These are phyloP conservation scores for Tychaedon coryphoeus DNA, from an alignment of 2,113 vertebrate species.

Conservation along the genomic window DNA sequence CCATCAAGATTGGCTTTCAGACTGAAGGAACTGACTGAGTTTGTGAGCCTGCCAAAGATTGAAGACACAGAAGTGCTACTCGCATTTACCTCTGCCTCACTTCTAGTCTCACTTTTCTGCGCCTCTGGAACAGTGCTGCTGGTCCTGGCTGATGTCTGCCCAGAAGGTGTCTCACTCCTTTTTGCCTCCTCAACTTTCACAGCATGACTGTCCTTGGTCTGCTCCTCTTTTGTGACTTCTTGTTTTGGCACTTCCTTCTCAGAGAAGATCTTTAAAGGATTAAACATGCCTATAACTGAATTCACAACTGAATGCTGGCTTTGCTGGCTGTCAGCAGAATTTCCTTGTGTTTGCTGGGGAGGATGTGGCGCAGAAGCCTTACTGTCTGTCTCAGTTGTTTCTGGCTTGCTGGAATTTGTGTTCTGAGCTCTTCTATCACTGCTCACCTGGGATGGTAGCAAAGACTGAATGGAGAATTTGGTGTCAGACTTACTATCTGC, in stretches of 20 bases:
- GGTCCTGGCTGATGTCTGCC: background rate
- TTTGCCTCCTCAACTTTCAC: background rate
- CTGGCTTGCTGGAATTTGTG: background rate
- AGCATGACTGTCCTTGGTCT: background rate
- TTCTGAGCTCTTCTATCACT: slow-evolving; percentile 4
- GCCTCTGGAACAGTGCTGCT: background rate
- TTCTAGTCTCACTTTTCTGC: background rate
- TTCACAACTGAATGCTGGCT: slow-evolving; percentile 68
- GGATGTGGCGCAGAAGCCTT: background rate
- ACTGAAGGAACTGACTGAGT: slow-evolving; percentile 46
- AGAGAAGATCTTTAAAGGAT: slow-evolving; percentile 75
- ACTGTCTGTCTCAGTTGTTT: background rate
- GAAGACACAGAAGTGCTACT: slow-evolving; percentile 38
- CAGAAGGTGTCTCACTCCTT: background rate
- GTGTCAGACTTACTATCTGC: slow-evolving; percentile 65
- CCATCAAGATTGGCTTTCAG: slow-evolving; percentile 42
- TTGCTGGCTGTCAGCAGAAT: background rate
- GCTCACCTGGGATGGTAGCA: slow-evolving; percentile 57
- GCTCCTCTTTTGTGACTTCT: slow-evolving; percentile 11
- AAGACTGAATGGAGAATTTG: slow-evolving; percentile 63
- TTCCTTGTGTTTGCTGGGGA: background rate
- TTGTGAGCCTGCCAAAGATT: slow-evolving; percentile 37
- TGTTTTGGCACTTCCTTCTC: slow-evolving; percentile 69
- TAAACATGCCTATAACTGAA: slow-evolving; percentile 80
- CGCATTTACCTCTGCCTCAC: background rate